Percentiles rank a stretch among this genome's conserved stretches.
Evolutionary conservation across 1,140 invertebrate species (phyloP).

Genomic region (Apis laboriosa): DNA sequence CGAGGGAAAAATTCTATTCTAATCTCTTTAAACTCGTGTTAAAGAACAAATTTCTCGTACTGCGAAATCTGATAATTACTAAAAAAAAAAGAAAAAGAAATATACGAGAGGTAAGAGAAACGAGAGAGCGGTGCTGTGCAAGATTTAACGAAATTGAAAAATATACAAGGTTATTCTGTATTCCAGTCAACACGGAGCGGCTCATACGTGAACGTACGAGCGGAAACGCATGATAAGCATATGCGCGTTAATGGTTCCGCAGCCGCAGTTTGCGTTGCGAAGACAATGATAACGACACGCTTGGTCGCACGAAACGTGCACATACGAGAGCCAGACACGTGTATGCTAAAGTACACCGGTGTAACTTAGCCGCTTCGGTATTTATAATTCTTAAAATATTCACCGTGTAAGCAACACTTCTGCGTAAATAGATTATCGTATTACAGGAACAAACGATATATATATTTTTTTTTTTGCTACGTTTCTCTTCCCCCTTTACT

Average conservation of each 20-base stretch:
- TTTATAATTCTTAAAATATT: conserved; percentile 20
- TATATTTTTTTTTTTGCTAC: not conserved
- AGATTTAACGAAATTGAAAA: not conserved
- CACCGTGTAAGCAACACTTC: not conserved
- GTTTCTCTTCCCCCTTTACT: no score
- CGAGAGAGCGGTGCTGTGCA: no score
- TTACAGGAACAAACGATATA: not conserved
- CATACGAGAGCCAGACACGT: not conserved
- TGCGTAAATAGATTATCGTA: not conserved
- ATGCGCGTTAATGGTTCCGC: conserved; percentile 51
- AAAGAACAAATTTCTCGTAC: no score
- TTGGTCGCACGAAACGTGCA: conserved; percentile 19
- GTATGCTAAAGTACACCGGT: not conserved
- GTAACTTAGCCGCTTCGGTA: not conserved
- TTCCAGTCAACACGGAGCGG: conserved; percentile 13
- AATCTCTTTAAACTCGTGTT: no score
- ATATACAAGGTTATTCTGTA: conserved; percentile 11
- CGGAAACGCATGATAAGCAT: conserved; percentile 52
- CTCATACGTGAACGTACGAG: conserved; percentile 25
- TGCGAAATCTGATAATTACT: not conserved
- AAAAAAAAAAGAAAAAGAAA: no score
- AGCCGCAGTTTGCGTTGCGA: conserved; percentile 45
- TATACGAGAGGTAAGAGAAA: no score
- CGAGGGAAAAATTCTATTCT: no score
- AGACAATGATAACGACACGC: conserved; percentile 51